phyloP scores from a whole-genome alignment of 2,113 vertebrate species.

The Benthochromis sp. region DNA sequence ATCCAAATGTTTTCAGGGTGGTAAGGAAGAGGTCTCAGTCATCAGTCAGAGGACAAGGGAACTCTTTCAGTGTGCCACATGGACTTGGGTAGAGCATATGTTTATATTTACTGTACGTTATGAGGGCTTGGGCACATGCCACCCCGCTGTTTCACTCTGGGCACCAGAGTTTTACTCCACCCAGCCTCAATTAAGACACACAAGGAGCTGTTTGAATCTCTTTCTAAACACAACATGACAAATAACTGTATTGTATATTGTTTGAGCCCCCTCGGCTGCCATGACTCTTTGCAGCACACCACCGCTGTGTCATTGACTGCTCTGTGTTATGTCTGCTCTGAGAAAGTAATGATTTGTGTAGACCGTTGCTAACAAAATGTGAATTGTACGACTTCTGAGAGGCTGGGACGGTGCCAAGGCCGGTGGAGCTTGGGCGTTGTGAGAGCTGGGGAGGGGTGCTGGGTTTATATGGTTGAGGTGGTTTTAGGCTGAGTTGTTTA shows the following conservation, averaged over 20 bases:
- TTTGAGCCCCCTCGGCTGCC: slow-evolving; percentile 8
- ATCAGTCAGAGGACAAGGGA: slow-evolving; percentile 44
- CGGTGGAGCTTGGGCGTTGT: neutral
- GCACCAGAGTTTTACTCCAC: slow-evolving; percentile 46
- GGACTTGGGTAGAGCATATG: slow-evolving; percentile 50
- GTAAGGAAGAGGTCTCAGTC: slow-evolving; percentile 26
- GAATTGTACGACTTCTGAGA: slow-evolving; percentile 3
- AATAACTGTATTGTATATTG: slow-evolving; percentile 51
- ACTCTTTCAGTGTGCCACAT: slow-evolving; percentile 45
- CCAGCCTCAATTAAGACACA: slow-evolving; percentile 63
- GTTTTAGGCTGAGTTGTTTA: slow-evolving; percentile 31
- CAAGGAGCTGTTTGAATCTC: slow-evolving; percentile 68
- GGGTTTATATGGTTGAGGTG: slow-evolving; percentile 37
- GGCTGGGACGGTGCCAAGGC: slow-evolving; percentile 16
- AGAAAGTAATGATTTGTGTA: slow-evolving; percentile 40
- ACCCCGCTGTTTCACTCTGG: slow-evolving; percentile 50
- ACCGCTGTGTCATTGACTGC: slow-evolving; percentile 10
- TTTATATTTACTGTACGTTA: slow-evolving; percentile 69
- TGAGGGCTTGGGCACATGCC: slow-evolving; percentile 38
- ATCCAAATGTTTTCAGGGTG: slow-evolving; percentile 18
- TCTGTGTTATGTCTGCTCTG: slow-evolving; percentile 55
- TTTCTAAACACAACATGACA: slow-evolving; percentile 48
- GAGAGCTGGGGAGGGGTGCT: slow-evolving; percentile 16
- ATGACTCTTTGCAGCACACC: slow-evolving; percentile 10
- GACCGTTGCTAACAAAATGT: slow-evolving; percentile 31